A percentile compares a stretch with the other conserved stretches of the same genome.
Conservation (phyloP, 2,113 vertebrate species). For the Sphyrna mokarran region DNA sequence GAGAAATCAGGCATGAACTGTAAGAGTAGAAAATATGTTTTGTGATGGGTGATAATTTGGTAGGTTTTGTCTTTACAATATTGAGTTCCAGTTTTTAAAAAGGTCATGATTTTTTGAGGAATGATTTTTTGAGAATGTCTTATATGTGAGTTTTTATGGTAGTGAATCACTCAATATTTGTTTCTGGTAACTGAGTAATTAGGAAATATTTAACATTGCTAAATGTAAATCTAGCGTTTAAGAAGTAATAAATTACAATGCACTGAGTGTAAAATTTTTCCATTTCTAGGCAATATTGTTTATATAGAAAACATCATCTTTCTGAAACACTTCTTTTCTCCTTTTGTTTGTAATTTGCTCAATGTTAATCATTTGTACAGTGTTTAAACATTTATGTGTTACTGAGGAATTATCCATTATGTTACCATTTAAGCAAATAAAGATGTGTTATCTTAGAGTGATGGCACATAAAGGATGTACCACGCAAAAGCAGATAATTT, state of each 20-base stretch:
- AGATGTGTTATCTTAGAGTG: neutral
- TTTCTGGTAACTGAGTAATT: neutral
- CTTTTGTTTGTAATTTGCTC: neutral
- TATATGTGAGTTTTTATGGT: neutral
- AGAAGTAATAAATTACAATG: neutral
- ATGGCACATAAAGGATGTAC: neutral
- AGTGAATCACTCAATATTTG: neutral
- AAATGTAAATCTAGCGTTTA: neutral
- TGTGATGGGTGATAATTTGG: neutral
- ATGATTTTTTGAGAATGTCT: neutral
- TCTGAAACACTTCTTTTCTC: neutral
- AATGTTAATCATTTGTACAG: constrained; percentile 13
- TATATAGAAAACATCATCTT: neutral
- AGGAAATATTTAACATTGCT: neutral
- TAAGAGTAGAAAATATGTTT: neutral
- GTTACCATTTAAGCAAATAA: neutral
- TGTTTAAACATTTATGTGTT: constrained; percentile 6
- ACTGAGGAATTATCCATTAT: neutral
- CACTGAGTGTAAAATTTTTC: neutral
- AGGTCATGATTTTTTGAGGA: neutral
- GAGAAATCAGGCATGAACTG: neutral
- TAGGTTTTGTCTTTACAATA: neutral
- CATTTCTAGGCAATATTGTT: neutral
- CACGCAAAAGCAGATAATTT: neutral
- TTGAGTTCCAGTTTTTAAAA: neutral